phyloP scores from a whole-genome alignment of 2,888 invertebrate genomes.

The Euzetes globulus region DNA sequence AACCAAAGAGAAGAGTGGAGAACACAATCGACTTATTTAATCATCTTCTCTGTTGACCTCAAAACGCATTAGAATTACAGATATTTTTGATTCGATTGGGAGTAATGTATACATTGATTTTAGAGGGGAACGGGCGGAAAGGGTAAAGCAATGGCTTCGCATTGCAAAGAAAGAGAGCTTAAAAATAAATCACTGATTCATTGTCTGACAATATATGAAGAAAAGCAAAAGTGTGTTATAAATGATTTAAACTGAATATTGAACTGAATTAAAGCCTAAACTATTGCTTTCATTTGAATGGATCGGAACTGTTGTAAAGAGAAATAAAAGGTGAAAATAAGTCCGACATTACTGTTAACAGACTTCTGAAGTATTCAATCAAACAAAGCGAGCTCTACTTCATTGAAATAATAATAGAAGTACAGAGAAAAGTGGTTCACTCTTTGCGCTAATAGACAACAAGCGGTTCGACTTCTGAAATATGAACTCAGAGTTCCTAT shows the following conservation, averaged over 20 bases:
- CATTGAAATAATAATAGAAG: not conserved
- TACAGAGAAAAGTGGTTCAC: not conserved
- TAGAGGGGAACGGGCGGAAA: not conserved
- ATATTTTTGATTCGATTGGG: slow-evolving; percentile 20
- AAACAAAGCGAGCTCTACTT: not conserved
- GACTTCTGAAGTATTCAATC: not conserved
- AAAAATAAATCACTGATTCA: slow-evolving; percentile 8
- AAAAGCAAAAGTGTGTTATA: not conserved
- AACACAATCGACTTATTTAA: slow-evolving; percentile 20
- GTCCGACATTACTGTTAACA: slow-evolving; percentile 5
- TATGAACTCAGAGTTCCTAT: slow-evolving; percentile 11
- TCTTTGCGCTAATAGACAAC: not conserved
- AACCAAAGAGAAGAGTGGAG: not conserved
- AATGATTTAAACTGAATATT: not conserved
- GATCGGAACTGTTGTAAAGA: not conserved
- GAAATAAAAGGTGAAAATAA: slow-evolving; percentile 19
- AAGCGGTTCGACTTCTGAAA: not conserved
- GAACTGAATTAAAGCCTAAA: slow-evolving; percentile 8
- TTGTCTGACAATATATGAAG: not conserved
- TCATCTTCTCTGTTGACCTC: slow-evolving; percentile 25
- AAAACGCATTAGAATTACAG: slow-evolving; percentile 26
- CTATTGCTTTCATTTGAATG: not conserved
- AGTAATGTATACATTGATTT: slow-evolving; percentile 23
- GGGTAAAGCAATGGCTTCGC: not conserved
- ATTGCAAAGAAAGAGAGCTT: not conserved